Evolutionary conservation across 2,113 vertebrate genomes (phyloP).

Genomic region (Epinephelus cyanopodus): DNA sequence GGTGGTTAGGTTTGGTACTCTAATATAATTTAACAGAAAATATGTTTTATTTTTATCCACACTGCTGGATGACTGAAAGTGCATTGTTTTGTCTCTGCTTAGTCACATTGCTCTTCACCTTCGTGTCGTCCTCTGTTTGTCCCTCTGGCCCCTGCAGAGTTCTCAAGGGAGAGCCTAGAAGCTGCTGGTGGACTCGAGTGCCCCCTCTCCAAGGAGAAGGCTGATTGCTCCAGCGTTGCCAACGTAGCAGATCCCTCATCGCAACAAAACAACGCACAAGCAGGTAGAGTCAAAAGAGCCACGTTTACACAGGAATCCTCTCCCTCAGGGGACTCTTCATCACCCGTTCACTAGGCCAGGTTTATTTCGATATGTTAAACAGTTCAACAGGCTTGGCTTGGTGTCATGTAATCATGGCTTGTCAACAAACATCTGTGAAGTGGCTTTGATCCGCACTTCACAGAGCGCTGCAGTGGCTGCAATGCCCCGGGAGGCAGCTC

Average conservation of each 20-base stretch:
- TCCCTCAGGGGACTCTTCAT: conserved; percentile 10
- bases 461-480: conserved; percentile 9
- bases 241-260: conserved; percentile 61
- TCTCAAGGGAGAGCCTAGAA: conserved; percentile 83
- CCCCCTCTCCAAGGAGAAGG: conserved; percentile 70
- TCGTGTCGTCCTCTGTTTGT: conserved; percentile 16
- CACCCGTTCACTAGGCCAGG: conserved; percentile 1
- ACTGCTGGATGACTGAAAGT: not conserved
- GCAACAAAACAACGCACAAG: conserved; percentile 64
- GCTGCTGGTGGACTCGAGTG: conserved; percentile 69
- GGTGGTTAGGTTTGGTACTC: not conserved
- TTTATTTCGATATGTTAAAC: conserved; percentile 56
- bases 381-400: conserved; percentile 34
- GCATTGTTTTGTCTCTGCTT: not conserved
- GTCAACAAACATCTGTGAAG: conserved; percentile 53
- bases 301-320: not conserved
- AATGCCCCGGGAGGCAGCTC: conserved; percentile 19
- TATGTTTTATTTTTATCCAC: not conserved
- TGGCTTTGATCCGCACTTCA: conserved; percentile 63
- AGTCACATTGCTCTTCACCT: not conserved
- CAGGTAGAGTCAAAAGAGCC: conserved; percentile 67
- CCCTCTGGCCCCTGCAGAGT: conserved; percentile 69
- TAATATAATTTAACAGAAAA: not conserved
- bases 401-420: conserved; percentile 52
- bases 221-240: conserved; percentile 50